phyloP scores from a whole-genome alignment of 2,888 invertebrate genomes.

The Tetropium fuscum region DNA sequence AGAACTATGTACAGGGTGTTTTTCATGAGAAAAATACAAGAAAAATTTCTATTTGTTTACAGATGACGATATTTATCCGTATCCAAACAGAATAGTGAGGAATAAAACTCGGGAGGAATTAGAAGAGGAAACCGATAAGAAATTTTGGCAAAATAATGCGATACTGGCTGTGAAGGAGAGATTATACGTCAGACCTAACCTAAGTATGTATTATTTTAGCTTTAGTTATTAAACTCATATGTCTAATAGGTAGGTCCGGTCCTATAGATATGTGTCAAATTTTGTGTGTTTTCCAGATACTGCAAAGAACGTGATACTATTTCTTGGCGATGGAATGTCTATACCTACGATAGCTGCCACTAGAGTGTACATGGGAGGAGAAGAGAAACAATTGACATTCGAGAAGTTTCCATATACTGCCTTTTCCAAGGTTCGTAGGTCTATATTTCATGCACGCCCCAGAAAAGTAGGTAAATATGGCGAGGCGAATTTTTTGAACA shows the following conservation, averaged over 20 bases:
- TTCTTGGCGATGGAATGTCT: constrained; percentile 92
- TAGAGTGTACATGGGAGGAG: constrained; percentile 81
- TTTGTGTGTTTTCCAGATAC: too few species aligned
- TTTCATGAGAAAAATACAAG: too few species aligned
- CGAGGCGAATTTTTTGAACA: too few species aligned
- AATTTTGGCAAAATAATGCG: constrained; percentile 50
- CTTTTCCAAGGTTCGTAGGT: constrained; percentile 75
- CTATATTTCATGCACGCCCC: too few species aligned
- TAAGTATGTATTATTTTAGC: constrained; percentile 46
- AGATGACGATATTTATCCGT: constrained; percentile 42
- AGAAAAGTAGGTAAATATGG: too few species aligned
- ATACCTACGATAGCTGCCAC: constrained; percentile 84
- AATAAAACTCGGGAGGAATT: constrained; percentile 42
- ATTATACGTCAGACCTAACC: constrained; percentile 41
- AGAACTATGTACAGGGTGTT: too few species aligned
- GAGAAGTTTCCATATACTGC: constrained; percentile 83
- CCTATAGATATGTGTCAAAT: too few species aligned
- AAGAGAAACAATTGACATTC: constrained; percentile 78
- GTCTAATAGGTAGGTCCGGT: neutral
- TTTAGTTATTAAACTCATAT: neutral
- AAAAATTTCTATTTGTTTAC: neutral
- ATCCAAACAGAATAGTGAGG: constrained; percentile 36
- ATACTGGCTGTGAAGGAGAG: constrained; percentile 41
- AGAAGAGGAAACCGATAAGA: constrained; percentile 39
- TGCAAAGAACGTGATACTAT: constrained; percentile 84